Base-by-base conservation (phyloP, 2,888 invertebrate genomes). In the Diogma glabrata region DNA sequence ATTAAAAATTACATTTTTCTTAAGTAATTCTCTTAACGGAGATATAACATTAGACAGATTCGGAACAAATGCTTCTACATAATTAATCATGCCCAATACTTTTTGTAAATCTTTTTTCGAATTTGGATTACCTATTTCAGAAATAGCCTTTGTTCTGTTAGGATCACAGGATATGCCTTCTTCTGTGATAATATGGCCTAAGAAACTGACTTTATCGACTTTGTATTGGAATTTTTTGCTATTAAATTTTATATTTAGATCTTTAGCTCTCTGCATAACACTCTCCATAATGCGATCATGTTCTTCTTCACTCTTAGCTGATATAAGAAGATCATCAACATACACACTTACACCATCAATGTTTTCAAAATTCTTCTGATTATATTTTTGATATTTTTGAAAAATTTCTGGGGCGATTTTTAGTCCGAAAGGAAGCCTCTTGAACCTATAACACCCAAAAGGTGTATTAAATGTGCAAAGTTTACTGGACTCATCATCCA, bases 401-500 rank as follows among this genome's bases (percentile, higher is more conserved):
- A 60, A 60, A 3, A 52, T 49, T 62, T 59, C 57, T n/a, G 56
- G 54, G 0, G 57, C 57, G 7, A 51, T 56, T 8, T 53, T 56
- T 16, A 60, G 54, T 4, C 59, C 58, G 50, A 57, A 60, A 2
- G 59, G 58, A 48, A 58, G 38, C 10, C 58, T 53, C n/a, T 51
- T 22, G 30, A 54, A 53, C 55, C 52, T 30, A 48, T 53, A 54
- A 47, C 46, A 47, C 38, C 57, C 46, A 53, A 53, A 58, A 3
- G 50, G 51, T 5, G 50, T 49, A 57, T 62, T 57, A 46, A 59
- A 60, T 51, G 33, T 60, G 60, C 53, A 59, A 56, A 23, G 57
- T 60, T 10, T 64, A 64, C 53, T 65, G 61, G 49, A 59, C 60
- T 14, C 64, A 67, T 54, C 59, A 49, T 49, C 51, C 5, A 56